Evolutionary conservation across 2,113 vertebrate species (phyloP), one percentile per base, ranked within the genome.

Genomic region (Pangasianodon hypophthalmus): DNA sequence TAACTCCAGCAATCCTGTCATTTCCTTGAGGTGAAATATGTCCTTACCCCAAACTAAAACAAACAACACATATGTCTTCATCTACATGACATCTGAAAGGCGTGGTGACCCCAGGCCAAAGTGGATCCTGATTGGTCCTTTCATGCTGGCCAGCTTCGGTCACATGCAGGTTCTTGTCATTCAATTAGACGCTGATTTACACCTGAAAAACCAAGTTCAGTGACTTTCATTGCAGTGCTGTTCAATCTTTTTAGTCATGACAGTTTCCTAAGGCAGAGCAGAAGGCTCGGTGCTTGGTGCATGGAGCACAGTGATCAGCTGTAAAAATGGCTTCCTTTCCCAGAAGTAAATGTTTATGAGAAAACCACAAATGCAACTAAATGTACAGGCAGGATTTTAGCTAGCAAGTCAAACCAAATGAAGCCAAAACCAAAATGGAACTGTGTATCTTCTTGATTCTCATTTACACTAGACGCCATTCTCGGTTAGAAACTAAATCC

Each of bases 21-120:
- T 94, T 95, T 94, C 92, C 92, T 91, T 92, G 64, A 92, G 48
- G 67, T 94, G 94, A 95, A 95, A 95, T 95, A 95, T 95, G 94
- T 94, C 94, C 94, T 92, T 41, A 88, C 92, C 93, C 92, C 92
- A 58, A 95, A 96, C 93, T 92, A 95, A 95, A 96, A 95, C 95
- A 96, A 96, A 96, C 95, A 96, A 89, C 92, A 89, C 95, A 95
- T 96, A 94, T 93, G 93, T 96, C 95, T 95, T 94, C 91, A 94
- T 96, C 93, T 92, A 87, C 93, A 93, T 93, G 90, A 91, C 94
- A 90, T 87, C 88, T 90, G 92, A 92, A 93, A 92, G 79, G 89
- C n/a, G 75, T 87, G 19, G 90, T 2, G 58, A 77, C 77, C 87
- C 41, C 48, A 41, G 87, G 81, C 3, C 19, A n/a, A 26, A 62